Evolutionary conservation across 2,888 invertebrate genomes (phyloP), one percentile per base, ranked within the genome.

Genomic region (Pegoplata infirma): DNA sequence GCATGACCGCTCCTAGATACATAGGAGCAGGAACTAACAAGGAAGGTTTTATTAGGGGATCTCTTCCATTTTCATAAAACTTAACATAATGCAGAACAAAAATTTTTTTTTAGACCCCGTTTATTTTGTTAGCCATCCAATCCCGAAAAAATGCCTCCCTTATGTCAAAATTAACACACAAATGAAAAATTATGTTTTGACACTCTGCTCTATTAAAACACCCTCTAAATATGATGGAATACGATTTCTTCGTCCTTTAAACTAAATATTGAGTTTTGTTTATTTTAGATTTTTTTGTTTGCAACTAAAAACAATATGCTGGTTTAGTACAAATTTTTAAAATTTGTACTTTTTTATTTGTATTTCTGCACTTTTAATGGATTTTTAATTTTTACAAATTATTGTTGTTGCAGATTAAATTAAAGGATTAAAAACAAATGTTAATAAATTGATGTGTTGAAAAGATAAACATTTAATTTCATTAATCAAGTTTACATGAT

Each of bases 111-210:
- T n/a, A n/a, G n/a, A n/a, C n/a, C n/a, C n/a, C n/a, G n/a, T n/a
- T n/a, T n/a, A n/a, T n/a, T n/a, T n/a, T n/a, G n/a, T n/a, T n/a
- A n/a, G n/a, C n/a, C n/a, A n/a, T n/a, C n/a, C n/a, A n/a, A n/a
- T n/a, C n/a, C n/a, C n/a, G n/a, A n/a, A n/a, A n/a, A n/a, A n/a
- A n/a, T n/a, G n/a, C n/a, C n/a, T n/a, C n/a, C n/a, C n/a, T n/a
- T n/a, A n/a, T n/a, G n/a, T n/a, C n/a, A n/a, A n/a, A n/a, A n/a
- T n/a, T n/a, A 10, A 10, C 12, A 10, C 10, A 23, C 46, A 74
- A n/a, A 74, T 44, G 66, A 67, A 66, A 72, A 72, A 76, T 77
- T 77, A 63, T 77, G 36, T 77, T 77, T 72, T 77, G 76, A 77
- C 76, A 77, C 74, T 25, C 61, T 51, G 58, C 49, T 16, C n/a